Conservation (phyloP, 2,113 vertebrate species). For the Fregetta grallaria region DNA sequence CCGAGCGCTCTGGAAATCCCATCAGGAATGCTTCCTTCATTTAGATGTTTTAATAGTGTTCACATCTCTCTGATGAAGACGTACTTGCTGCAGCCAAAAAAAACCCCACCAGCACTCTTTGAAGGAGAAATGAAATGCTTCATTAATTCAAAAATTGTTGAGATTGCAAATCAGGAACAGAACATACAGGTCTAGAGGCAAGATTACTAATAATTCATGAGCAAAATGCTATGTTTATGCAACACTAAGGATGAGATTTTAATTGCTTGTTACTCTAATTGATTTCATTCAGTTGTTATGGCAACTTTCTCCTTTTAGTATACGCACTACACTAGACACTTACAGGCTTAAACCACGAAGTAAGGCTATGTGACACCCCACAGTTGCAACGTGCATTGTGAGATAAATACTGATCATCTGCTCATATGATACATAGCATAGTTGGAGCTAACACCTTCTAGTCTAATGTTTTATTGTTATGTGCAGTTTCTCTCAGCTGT, state of each 20-base stretch:
- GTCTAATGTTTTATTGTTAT: not conserved
- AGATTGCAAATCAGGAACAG: conserved; percentile 36
- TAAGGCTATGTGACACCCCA: not conserved
- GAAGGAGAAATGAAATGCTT: conserved; percentile 35
- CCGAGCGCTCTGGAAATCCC: not conserved
- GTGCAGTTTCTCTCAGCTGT: not conserved
- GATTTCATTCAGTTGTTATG: conserved; percentile 52
- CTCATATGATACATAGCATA: rapidly evolving
- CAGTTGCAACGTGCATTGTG: not conserved
- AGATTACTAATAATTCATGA: conserved; percentile 11
- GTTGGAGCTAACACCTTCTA: not conserved
- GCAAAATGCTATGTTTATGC: conserved; percentile 40
- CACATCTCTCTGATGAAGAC: not conserved
- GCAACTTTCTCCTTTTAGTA: conserved; percentile 19
- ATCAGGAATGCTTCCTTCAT: not conserved
- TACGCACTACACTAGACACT: not conserved
- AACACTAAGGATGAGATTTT: conserved; percentile 52
- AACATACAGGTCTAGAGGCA: conserved; percentile 32
- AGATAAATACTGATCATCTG: not conserved
- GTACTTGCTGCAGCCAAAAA: not conserved
- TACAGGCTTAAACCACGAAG: not conserved
- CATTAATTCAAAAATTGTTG: conserved; percentile 21
- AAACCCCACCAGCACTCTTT: not conserved
- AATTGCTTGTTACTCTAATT: conserved; percentile 63
- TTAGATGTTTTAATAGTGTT: not conserved